These are phyloP conservation scores for Morpho helenor DNA, from an alignment of 2,888 invertebrate species.

Conservation along the genomic window DNA sequence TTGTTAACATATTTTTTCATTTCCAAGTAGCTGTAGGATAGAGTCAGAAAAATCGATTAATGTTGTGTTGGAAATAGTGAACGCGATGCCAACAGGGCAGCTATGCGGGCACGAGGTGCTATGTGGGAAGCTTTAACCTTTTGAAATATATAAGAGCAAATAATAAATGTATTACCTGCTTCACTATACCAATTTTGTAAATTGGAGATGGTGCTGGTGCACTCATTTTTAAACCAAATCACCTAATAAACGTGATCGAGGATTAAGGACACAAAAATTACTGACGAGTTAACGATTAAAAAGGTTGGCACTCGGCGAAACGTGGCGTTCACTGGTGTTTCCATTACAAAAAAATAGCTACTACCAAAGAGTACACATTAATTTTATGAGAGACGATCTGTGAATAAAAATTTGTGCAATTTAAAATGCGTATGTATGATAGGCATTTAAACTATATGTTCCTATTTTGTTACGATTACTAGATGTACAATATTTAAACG, in stretches of 20 bases:
- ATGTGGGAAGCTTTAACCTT: slow-evolving; percentile 26
- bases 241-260: slow-evolving; percentile 36
- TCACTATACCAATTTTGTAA: slow-evolving; percentile 68
- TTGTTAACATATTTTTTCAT: no score
- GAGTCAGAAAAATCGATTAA: slow-evolving; percentile 16
- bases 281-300: slow-evolving; percentile 50
- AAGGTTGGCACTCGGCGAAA: slow-evolving; percentile 68
- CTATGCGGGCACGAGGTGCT: slow-evolving; percentile 61
- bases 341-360: slow-evolving; percentile 42
- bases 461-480: no score
- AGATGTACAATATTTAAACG: no score
- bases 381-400: no score
- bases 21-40: no score
- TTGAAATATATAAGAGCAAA: slow-evolving; percentile 33
- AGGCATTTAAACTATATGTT: no score
- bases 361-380: no score
- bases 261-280: slow-evolving; percentile 44
- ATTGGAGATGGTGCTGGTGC: slow-evolving; percentile 57
- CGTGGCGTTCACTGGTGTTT: slow-evolving; percentile 66
- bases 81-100: slow-evolving; percentile 71
- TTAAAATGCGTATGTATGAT: no score
- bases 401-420: no score
- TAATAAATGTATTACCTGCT: slow-evolving; percentile 63
- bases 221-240: slow-evolving; percentile 52
- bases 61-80: slow-evolving; percentile 22